A percentile compares a stretch with the other conserved stretches of the same genome.
These are phyloP conservation scores for Numenius phaeopus DNA, from an alignment of 2,797 vertebrate genomes.

Conservation along the genomic window DNA sequence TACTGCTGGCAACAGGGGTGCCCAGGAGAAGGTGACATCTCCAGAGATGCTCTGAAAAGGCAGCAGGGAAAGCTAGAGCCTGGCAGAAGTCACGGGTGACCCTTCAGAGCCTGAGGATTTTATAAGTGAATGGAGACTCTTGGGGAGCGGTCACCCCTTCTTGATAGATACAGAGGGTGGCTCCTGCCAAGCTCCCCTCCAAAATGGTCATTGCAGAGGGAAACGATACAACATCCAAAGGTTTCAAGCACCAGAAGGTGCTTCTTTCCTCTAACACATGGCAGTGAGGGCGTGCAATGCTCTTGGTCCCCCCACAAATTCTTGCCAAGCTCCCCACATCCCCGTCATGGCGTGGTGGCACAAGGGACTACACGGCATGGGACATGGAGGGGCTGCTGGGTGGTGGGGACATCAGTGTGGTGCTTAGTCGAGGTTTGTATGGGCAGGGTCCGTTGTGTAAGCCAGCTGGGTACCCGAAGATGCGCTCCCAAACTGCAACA, in stretches of 20 bases:
- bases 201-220: neutral
- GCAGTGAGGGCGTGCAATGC: rapidly evolving
- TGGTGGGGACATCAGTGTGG: rapidly evolving
- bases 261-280: neutral
- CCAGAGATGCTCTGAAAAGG: neutral
- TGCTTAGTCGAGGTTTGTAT: rapidly evolving
- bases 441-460: neutral
- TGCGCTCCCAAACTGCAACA: neutral
- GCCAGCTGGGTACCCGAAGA: neutral
- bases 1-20: neutral
- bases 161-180: rapidly evolving
- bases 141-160: neutral
- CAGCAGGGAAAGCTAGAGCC: neutral
- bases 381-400: rapidly evolving
- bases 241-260: neutral
- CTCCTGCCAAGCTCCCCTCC: neutral
- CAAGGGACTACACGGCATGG: rapidly evolving
- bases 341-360: rapidly evolving
- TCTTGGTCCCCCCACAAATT: neutral
- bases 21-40: neutral
- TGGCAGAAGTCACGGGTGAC: neutral
- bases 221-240: rapidly evolving
- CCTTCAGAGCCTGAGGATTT: neutral
- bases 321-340: neutral
- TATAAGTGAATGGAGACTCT: neutral